Evolutionary conservation across 1,140 invertebrate species (phyloP), one percentile per base, ranked within the genome.

Genomic region (Tetramorium alpestre): DNA sequence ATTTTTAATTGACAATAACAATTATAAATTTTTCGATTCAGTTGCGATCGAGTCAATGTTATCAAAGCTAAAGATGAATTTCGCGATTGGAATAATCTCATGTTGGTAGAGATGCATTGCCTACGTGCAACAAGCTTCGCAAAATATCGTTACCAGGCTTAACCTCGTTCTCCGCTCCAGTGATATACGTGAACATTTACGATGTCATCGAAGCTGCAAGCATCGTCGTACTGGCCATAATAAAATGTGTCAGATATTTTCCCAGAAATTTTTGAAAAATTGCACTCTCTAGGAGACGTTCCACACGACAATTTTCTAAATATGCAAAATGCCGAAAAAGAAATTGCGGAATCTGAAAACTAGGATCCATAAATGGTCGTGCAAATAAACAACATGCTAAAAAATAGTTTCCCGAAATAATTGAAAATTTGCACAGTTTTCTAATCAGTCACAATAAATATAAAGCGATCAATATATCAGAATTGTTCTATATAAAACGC

Each of bases 101-200:
- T 44, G 10, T 13, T 49, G 51, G 18, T 22, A 7, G 54, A 25
- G 44, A 49, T 54, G 41, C 16, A 51, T 88, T 51, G 33, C 60
- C 60, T 60, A 82, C 51, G 58, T 44, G n/a, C 62, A 72, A 62
- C 47, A 54, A 82, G 58, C 33, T 67, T 62, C 38, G 62, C 41
- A 51, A 88, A 87, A 87, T 81, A 87, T 75, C 75, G 76, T 73
- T 81, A 82, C 22, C n/a, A 75, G 38, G 28, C 58, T 88, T 87
- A 69, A 76, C 76, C 54, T 87, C 84, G 67, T 88, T 88, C 38
- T 33, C 41, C 56, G 11, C 58, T 18, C 44, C 16, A 16, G 64
- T 70, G 65, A 86, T 86, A 67, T 73, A 84, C 78, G 65, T 47
- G 54, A 72, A 80, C 62, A 44, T 54, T 60, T 69, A 87, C 62